Percentiles rank a stretch among this genome's conserved stretches.
phyloP scores from a whole-genome alignment of 2,888 invertebrate species.

The Onchidella celtica region DNA sequence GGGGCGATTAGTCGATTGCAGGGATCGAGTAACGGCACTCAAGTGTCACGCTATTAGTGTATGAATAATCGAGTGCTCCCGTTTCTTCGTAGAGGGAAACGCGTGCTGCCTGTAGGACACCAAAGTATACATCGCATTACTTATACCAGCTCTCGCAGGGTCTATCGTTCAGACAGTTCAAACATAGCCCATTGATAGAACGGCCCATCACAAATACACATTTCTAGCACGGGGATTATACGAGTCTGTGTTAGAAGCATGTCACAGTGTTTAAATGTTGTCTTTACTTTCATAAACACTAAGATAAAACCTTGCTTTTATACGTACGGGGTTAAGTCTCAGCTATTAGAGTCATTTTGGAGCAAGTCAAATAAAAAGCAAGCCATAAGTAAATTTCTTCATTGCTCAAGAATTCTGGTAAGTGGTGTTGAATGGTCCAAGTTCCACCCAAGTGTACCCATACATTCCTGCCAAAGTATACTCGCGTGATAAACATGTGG shows the following conservation, averaged over 20 bases:
- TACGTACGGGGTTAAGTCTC: background rate
- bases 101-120: constrained; percentile 17
- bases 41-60: constrained; percentile 34
- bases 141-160: background rate
- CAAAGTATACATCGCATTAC: constrained; percentile 29
- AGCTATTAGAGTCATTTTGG: background rate
- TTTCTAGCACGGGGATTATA: constrained; percentile 18
- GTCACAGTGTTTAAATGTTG: constrained; percentile 34
- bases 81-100: constrained; percentile 27
- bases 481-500: too few species aligned
- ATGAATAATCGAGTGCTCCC: constrained; percentile 40
- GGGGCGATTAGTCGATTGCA: constrained; percentile 12
- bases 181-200: constrained; percentile 13
- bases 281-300: constrained; percentile 13
- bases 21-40: background rate
- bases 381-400: background rate
- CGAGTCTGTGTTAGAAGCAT: constrained; percentile 27
- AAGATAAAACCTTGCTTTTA: background rate
- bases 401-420: background rate
- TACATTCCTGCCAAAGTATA: too few species aligned
- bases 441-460: too few species aligned
- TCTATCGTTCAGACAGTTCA: constrained; percentile 2
- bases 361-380: background rate
- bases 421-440: background rate
- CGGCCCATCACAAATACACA: constrained; percentile 15